Conservation (phyloP, 2,888 invertebrate species). For the Pomacea canaliculata region DNA sequence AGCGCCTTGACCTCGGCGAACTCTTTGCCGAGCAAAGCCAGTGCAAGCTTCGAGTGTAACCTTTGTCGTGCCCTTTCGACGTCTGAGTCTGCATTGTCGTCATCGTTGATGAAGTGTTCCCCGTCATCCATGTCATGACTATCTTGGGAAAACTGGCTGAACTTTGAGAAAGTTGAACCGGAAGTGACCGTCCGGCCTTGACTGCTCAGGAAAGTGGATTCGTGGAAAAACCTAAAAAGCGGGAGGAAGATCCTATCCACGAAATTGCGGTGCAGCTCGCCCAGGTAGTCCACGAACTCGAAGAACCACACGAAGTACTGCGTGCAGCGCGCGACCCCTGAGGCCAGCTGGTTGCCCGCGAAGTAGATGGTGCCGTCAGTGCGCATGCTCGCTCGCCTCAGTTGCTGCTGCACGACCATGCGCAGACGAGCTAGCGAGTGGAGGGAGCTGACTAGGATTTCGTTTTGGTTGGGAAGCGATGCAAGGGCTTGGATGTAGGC, state of each 20-base stretch:
- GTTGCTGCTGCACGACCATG: slow-evolving; percentile 33
- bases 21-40: slow-evolving; percentile 49
- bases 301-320: slow-evolving; percentile 60
- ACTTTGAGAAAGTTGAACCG: slow-evolving; percentile 44
- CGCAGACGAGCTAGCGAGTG: slow-evolving; percentile 33
- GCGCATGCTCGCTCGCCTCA: slow-evolving; percentile 28
- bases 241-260: slow-evolving; percentile 53
- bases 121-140: slow-evolving; percentile 41
- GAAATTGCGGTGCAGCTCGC: slow-evolving; percentile 50
- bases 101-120: slow-evolving; percentile 26
- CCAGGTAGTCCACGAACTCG: slow-evolving; percentile 52
- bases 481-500: slow-evolving; percentile 17
- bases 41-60: slow-evolving; percentile 50
- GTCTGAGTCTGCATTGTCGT: slow-evolving; percentile 38
- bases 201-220: slow-evolving; percentile 38
- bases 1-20: slow-evolving; percentile 54
- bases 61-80: slow-evolving; percentile 35
- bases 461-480: slow-evolving; percentile 23
- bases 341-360: slow-evolving; percentile 22
- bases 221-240: slow-evolving; percentile 54
- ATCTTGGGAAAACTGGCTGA: slow-evolving; percentile 45
- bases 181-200: slow-evolving; percentile 43
- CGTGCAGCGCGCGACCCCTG: slow-evolving; percentile 36
- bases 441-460: slow-evolving; percentile 28
- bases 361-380: slow-evolving; percentile 34